phyloP scores from a whole-genome alignment of 64 coral and sea anemone species.

The Montipora cactus region DNA sequence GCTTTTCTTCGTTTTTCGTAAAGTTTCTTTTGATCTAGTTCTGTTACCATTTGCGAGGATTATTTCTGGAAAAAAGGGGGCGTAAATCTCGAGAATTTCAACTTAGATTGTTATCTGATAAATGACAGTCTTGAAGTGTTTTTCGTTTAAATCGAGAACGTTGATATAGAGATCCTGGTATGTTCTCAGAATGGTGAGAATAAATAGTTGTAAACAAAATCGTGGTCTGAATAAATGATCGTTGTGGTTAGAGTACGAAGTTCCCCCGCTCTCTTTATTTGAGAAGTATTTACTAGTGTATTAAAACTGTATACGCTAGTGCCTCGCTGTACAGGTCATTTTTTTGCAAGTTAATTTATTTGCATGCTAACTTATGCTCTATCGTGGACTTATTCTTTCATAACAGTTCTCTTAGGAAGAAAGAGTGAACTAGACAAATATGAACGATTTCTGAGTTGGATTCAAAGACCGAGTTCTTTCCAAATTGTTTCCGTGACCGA shows the following conservation, averaged over 20 bases:
- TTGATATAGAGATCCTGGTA: constrained; percentile 11
- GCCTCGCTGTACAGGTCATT: too few species aligned
- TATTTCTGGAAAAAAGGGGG: not conserved
- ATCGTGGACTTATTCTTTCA: too few species aligned
- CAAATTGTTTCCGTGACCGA: too few species aligned
- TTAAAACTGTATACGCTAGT: too few species aligned
- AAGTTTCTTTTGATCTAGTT: not conserved
- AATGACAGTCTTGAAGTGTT: not conserved
- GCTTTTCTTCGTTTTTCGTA: not conserved
- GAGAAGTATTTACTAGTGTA: too few species aligned
- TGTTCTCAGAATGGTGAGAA: not conserved
- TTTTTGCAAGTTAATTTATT: too few species aligned
- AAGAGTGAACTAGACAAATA: too few species aligned
- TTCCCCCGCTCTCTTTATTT: not conserved
- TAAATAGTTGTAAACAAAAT: not conserved
- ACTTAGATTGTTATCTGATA: constrained; percentile 2
- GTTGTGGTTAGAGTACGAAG: not conserved
- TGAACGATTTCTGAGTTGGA: too few species aligned
- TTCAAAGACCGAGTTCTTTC: too few species aligned
- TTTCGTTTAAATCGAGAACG: constrained; percentile 40
- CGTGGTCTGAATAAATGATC: not conserved
- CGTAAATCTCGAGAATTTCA: constrained; percentile 24
- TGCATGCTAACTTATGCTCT: too few species aligned
- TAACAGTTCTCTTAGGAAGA: too few species aligned
- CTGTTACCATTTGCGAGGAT: constrained; percentile 1